phyloP scores from a whole-genome alignment of 2,113 vertebrate species.

The Cranoglanis bouderius region DNA sequence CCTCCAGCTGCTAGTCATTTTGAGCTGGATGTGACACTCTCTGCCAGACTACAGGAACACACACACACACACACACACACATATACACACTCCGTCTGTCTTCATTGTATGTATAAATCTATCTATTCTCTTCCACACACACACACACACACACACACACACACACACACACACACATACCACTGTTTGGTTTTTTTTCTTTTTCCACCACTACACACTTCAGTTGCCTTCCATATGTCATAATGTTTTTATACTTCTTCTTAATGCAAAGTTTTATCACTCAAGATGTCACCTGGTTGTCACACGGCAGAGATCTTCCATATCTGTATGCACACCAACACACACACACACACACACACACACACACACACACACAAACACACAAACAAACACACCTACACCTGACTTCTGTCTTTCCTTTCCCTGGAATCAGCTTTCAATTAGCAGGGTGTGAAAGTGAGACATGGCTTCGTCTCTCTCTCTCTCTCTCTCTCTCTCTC shows the following conservation, averaged over 20 bases:
- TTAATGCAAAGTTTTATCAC: not conserved
- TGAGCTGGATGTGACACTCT: slow-evolving; percentile 93
- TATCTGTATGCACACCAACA: slow-evolving; percentile 29
- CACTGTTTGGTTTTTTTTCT: slow-evolving; percentile 26
- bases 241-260: slow-evolving; percentile 19
- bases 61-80: slow-evolving; percentile 45
- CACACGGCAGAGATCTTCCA: slow-evolving; percentile 5
- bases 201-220: slow-evolving; percentile 16
- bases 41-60: slow-evolving; percentile 80
- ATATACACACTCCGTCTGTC: slow-evolving; percentile 61
- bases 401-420: slow-evolving; percentile 28
- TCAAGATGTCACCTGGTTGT: slow-evolving; percentile 26
- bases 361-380: slow-evolving; percentile 16
- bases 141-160: not conserved
- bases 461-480: slow-evolving; percentile 17
- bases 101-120: slow-evolving; percentile 53
- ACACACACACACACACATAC: slow-evolving; percentile 61
- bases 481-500: not conserved
- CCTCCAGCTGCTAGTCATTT: slow-evolving; percentile 99
- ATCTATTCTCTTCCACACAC: slow-evolving; percentile 15
- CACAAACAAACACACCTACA: slow-evolving; percentile 12
- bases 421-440: slow-evolving; percentile 45
- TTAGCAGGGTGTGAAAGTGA: slow-evolving; percentile 49
- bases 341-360: slow-evolving; percentile 34
- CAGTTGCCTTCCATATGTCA: slow-evolving; percentile 19